phyloP scores from a whole-genome alignment of 1,140 invertebrate species.

The Ceratitis capitata region DNA sequence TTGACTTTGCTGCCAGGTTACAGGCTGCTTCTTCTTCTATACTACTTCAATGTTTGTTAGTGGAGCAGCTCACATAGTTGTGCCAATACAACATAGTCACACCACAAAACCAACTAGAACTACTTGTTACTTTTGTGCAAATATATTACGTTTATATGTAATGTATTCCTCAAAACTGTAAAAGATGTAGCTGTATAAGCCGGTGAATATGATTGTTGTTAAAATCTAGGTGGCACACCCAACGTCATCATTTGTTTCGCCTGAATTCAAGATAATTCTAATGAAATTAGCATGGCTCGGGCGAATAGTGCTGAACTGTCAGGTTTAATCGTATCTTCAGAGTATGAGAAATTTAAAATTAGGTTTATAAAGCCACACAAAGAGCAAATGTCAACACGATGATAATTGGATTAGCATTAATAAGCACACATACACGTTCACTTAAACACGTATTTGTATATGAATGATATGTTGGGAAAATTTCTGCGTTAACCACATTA shows the following conservation, averaged over 20 bases:
- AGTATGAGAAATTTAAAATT: background rate
- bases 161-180: background rate
- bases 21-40: too few relatives aligned
- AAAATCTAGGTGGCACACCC: too few relatives aligned
- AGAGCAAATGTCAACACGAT: background rate
- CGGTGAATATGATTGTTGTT: constrained; percentile 1
- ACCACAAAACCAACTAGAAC: background rate
- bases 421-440: too few relatives aligned
- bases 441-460: too few relatives aligned
- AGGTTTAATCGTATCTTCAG: background rate
- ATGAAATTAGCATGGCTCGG: background rate
- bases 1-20: background rate
- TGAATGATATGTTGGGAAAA: background rate
- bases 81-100: background rate
- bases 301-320: background rate
- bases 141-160: background rate
- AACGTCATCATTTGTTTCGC: background rate
- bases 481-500: background rate
- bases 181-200: background rate
- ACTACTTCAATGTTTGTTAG: background rate
- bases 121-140: too few relatives aligned
- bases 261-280: background rate
- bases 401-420: constrained; percentile 16
- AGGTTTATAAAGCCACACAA: background rate
- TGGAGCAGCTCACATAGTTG: background rate